Conservation (phyloP, 2,888 invertebrate species). For the Mimachlamys varia region DNA sequence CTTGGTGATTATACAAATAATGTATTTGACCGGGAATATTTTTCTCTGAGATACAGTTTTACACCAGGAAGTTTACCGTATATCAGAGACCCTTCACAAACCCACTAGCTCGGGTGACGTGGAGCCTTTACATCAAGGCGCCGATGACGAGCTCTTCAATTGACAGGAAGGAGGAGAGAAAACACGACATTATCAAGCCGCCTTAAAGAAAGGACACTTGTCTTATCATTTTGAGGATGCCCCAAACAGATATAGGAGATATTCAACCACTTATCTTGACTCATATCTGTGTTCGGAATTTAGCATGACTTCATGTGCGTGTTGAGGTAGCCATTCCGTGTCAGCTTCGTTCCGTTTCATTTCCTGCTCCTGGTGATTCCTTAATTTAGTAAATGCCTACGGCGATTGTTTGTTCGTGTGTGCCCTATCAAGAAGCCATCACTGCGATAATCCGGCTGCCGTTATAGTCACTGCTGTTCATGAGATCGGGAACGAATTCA, state of each 20-base stretch:
- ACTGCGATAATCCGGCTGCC: neutral
- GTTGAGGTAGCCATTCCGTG: conserved; percentile 7
- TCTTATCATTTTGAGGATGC: conserved; percentile 6
- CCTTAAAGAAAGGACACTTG: conserved; percentile 21
- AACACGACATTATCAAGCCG: neutral
- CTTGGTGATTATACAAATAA: neutral
- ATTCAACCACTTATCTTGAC: neutral
- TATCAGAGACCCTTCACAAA: neutral
- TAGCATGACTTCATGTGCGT: conserved; percentile 22
- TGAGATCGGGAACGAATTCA: neutral
- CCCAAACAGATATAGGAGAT: neutral
- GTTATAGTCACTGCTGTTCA: neutral
- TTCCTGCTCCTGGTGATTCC: conserved; percentile 14
- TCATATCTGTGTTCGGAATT: neutral
- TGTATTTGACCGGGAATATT: neutral
- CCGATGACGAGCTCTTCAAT: conserved; percentile 2
- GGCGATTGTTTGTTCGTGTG: conserved; percentile 26
- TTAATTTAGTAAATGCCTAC: conserved; percentile 5
- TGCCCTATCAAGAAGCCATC: conserved; percentile 17
- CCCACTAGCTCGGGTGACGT: neutral
- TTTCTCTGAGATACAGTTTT: neutral
- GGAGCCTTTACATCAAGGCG: neutral
- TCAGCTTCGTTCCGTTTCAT: conserved; percentile 32
- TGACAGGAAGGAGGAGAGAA: conserved; percentile 20
- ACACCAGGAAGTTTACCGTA: neutral